Evolutionary conservation across 1,140 invertebrate species (phyloP).

Genomic region (Lamellibrachia luymesi): DNA sequence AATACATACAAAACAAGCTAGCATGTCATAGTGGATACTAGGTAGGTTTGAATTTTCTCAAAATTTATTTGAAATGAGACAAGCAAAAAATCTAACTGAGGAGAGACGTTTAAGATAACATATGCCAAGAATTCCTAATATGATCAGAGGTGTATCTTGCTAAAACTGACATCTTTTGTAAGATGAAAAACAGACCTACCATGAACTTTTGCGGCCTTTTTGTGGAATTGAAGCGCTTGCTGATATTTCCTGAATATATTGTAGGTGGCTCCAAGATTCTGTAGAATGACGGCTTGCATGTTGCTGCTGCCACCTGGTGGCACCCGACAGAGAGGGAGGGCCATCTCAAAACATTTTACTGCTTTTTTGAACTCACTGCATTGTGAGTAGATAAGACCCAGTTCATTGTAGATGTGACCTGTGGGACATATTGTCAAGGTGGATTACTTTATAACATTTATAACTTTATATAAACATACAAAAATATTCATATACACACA

Average conservation of each 20-base stretch:
- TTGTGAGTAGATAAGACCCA: conserved; percentile 41
- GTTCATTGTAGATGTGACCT: conserved; percentile 41
- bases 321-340: conserved; percentile 14
- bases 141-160: too few species aligned
- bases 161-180: too few species aligned
- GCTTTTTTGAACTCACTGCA: conserved; percentile 34
- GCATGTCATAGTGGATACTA: too few species aligned
- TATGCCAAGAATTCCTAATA: too few species aligned
- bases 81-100: too few species aligned
- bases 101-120: too few species aligned
- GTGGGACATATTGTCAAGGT: too few species aligned
- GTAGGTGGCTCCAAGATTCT: conserved; percentile 44
- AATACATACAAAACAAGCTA: too few species aligned
- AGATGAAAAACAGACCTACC: conserved; percentile 30
- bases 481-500: background rate
- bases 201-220: conserved; percentile 35
- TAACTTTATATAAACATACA: too few species aligned
- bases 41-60: too few species aligned
- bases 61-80: too few species aligned
- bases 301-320: conserved; percentile 27
- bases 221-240: conserved; percentile 35
- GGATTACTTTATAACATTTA: too few species aligned
- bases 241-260: conserved; percentile 41
- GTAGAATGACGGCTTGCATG: conserved; percentile 39
- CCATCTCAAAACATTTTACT: conserved; percentile 39